Evolutionary conservation across 2,888 invertebrate species (phyloP).

Genomic region (Globia sparganii): DNA sequence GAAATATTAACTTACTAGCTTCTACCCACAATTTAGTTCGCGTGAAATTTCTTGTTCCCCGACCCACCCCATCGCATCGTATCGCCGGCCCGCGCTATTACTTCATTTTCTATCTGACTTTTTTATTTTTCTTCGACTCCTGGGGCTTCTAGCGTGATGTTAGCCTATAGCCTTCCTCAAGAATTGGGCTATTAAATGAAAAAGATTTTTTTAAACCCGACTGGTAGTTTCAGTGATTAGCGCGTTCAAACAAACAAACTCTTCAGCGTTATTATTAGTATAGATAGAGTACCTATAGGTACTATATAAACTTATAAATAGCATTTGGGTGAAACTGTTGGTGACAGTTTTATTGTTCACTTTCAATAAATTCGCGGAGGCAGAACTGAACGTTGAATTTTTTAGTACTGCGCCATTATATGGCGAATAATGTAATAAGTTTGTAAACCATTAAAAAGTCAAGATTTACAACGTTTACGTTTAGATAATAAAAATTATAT

Average conservation of each 20-base stretch:
- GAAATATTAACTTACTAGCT: not conserved
- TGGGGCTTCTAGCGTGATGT: too few species aligned
- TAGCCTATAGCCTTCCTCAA: too few species aligned
- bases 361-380: slow-evolving; percentile 8
- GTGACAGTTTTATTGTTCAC: slow-evolving; percentile 45
- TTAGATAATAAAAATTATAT: not conserved
- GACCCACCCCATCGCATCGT: not conserved
- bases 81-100: not conserved
- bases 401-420: not conserved
- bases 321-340: slow-evolving; percentile 22
- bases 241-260: not conserved
- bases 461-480: not conserved
- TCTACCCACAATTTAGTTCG: too few species aligned
- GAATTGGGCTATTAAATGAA: too few species aligned
- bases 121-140: too few species aligned
- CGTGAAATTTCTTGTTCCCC: not conserved
- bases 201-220: too few species aligned
- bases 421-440: not conserved
- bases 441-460: not conserved
- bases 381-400: not conserved
- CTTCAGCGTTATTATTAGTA: not conserved
- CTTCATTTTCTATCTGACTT: too few species aligned
- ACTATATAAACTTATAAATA: not conserved
- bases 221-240: too few species aligned
- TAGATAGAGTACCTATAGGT: not conserved